Evolutionary conservation across 2,888 invertebrate species (phyloP).

Genomic region (Erannis defoliaria): DNA sequence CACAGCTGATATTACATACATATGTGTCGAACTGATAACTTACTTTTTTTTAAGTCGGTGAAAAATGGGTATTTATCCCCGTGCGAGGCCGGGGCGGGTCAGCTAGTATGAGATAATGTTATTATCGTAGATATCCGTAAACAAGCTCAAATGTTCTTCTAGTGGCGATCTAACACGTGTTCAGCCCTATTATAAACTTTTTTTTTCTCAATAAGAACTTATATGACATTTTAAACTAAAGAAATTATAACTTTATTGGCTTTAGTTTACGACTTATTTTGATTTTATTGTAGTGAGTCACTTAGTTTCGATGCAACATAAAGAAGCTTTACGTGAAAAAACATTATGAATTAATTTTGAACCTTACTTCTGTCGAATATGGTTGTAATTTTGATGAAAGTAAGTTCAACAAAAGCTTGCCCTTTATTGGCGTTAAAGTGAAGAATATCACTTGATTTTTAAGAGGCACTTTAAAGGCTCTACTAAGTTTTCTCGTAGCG

Average conservation of each 20-base stretch:
- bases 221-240: too few species aligned
- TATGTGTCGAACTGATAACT: too few species aligned
- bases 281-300: constrained; percentile 8
- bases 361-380: fast-evolving
- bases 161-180: constrained; percentile 84
- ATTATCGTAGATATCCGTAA: constrained; percentile 67
- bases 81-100: too few species aligned
- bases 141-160: constrained; percentile 71
- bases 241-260: neutral
- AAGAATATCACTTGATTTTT: constrained; percentile 83
- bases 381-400: constrained; percentile 18
- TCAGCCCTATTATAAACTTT: constrained; percentile 56
- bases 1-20: too few species aligned
- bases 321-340: constrained; percentile 10
- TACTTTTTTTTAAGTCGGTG: too few species aligned
- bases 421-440: constrained; percentile 66
- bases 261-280: constrained; percentile 19
- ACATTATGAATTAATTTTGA: neutral
- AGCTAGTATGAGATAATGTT: constrained; percentile 49
- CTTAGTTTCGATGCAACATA: constrained; percentile 7
- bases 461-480: constrained; percentile 82
- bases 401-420: constrained; percentile 40
- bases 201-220: constrained; percentile 24
- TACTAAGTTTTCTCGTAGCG: constrained; percentile 68
- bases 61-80: too few species aligned